Base-by-base conservation (phyloP, 2,797 vertebrate genomes). In the Sebastes umbrosus region DNA sequence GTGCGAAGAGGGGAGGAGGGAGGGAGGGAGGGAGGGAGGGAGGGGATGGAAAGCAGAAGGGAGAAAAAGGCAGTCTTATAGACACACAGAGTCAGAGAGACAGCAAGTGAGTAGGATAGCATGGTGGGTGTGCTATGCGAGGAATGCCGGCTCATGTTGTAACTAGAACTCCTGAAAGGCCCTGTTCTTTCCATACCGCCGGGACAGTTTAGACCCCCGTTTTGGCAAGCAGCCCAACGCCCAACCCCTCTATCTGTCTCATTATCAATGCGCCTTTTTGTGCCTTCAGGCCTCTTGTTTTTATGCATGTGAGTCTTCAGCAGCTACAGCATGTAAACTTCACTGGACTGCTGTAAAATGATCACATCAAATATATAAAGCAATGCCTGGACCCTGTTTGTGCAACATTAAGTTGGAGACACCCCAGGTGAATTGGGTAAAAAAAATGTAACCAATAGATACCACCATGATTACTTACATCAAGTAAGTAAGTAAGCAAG, bases 91-190 rank as follows among this genome's bases (percentile, higher is more conserved):
- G 75, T 27, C 50, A 1, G 75, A 67, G 69, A 57, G 73, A 70
- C 73, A 64, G 81, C 25, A 39, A 78, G 72, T 43, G 80, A 77
- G 90, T 90, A 83, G 84, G 93, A 83, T 72, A 63, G 82, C 79
- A 25, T 79, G 89, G 95, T 95, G 95, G 95, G 94, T 80, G 91
- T 92, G 92, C 92, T 93, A 96, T 96, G 95, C 88, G 71, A 90
- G 93, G 95, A 96, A 96, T 96, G 93, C 90, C 73, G 79, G 87
- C 91, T 94, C 94, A 81, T 94, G 95, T 95, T 93, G 93, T 89
- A 95, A 95, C 95, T 94, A 72, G 95, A 96, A 92, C 88, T 93
- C 84, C 85, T 90, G 84, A 93, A 94, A 94, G 93, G 84, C 89
- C 73, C 80, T 88, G 88, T 90, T 93, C 90, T 93, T 80, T 90